Base-by-base conservation (phyloP, 2,113 vertebrate genomes). In the Sorex araneus region DNA sequence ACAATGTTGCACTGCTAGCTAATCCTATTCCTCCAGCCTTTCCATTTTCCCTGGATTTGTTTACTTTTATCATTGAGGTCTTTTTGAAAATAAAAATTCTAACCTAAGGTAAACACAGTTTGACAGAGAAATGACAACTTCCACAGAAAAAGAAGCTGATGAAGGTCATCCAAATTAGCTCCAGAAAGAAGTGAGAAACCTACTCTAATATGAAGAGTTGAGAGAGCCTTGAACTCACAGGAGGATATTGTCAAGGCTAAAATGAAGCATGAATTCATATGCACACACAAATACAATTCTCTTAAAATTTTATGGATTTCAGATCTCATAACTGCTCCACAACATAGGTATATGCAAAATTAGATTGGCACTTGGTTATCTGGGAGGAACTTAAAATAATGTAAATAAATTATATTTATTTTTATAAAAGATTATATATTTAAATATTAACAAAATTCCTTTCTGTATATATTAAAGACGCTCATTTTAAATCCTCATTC, bases 71-170 rank as follows among this genome's bases (percentile, higher is more conserved):
- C 90, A 40, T 32, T 34, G 32, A 70, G 32, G 67, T 54, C 40
- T 75, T 84, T 25, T 77, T 40, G 3, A 40, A 64, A 25, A 25
- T 4, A 25, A 64, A 81, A 85, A 94, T 90, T 69, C 95, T 75
- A 96, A n/a, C 54, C 87, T 96, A 93, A 93, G 98, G 98, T 95
- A 98, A 99, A 87, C 98, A 98, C 97, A 98, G 98, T 94, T 98
- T 99, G 81, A 98, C 98, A 92, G 98, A 98, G 98, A 99, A 97
- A 98, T 98, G 96, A 99, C 98, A 95, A 94, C 96, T 91, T 96
- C 97, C 73, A 98, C 98, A 97, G 98, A 98, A 94, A 98, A 98
- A 97, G 98, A 98, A 40, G 88, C 97, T 82, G 98, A 98, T 95
- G 98, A 98, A 93, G 94, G 98, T 94, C 98, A 60, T 60, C 21